These are phyloP conservation scores for Brachionus paranguensis DNA, from an alignment of 1,140 invertebrate genomes.

Conservation along the genomic window DNA sequence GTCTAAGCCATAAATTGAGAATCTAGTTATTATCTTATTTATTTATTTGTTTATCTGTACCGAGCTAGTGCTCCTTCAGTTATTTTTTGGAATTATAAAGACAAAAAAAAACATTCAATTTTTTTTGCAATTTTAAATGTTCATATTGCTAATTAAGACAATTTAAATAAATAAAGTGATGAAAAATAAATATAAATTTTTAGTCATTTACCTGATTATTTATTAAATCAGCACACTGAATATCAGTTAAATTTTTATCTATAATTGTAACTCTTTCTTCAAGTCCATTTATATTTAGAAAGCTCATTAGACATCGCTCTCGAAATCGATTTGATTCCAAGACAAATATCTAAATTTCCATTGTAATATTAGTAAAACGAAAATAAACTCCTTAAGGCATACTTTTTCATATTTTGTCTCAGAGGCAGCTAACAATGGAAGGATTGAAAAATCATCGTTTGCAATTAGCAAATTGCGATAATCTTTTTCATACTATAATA, in stretches of 20 bases:
- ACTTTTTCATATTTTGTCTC: conserved; percentile 5
- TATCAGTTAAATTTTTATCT: conserved; percentile 16
- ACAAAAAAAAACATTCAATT: too few relatives aligned
- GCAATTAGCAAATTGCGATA: background rate
- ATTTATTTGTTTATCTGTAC: too few relatives aligned
- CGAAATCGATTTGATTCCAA: conserved; percentile 3
- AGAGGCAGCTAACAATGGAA: conserved; percentile 14
- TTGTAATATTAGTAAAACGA: background rate
- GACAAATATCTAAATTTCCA: background rate
- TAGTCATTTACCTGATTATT: background rate
- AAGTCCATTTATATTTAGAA: background rate
- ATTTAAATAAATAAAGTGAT: too few relatives aligned
- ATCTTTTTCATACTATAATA: background rate
- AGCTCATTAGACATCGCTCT: background rate
- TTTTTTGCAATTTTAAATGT: too few relatives aligned
- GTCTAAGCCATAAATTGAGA: too few relatives aligned
- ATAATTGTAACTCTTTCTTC: background rate
- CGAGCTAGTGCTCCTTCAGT: too few relatives aligned
- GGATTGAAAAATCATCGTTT: conserved; percentile 31
- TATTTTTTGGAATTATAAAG: too few relatives aligned
- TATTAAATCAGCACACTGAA: background rate
- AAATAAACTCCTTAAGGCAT: background rate
- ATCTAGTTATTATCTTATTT: too few relatives aligned
- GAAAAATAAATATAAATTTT: too few relatives aligned
- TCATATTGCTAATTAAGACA: too few relatives aligned